Evolutionary conservation across 1,140 invertebrate species (phyloP), one percentile per base, ranked within the genome.

Genomic region (Dolichoris vasculosae): DNA sequence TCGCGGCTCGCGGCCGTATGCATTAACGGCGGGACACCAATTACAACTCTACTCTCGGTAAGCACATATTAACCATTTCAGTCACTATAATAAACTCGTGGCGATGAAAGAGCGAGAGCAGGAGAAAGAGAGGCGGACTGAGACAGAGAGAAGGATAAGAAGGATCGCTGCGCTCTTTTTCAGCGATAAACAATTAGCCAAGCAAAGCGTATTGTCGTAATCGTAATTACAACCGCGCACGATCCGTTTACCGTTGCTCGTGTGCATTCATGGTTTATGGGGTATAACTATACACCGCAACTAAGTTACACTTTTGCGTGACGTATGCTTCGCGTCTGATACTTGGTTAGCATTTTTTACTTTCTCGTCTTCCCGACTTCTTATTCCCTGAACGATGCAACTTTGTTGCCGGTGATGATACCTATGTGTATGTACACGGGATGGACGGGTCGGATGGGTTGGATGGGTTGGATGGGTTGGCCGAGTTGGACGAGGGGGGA

Each of bases 171-270:
- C 46, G 43, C 26, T 69, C 64, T 81, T 81, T 82, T 84, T 84
- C 8, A 85, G 69, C 78, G 82, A 85, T 71, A 51, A 84, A 84
- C 77, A 82, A 85, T 85, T 85, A 85, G 78, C 71, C 78, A 73
- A n/a, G 43, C 78, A 75, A 75, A 63, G 84, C 84, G 84, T 48
- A 85, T 85, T 76, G 78, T 82, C 84, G 84, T 85, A 85, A 85
- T 85, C 79, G 69, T 85, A 82, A 82, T 85, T 85, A 81, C 67
- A 85, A 85, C 20, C 76, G 76, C 46, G 59, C 51, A 46, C n/a
- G 69, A 73, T 73, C 69, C 69, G 73, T 76, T 63, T 76, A 76
- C 83, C 77, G 77, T 85, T 80, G 82, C 48, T 59, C 78, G 59
- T 67, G 40, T 51, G 30, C 75, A 46, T 13, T 63, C 69, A 35